Base-by-base conservation (phyloP, 2,797 vertebrate genomes). In the Sparus aurata region DNA sequence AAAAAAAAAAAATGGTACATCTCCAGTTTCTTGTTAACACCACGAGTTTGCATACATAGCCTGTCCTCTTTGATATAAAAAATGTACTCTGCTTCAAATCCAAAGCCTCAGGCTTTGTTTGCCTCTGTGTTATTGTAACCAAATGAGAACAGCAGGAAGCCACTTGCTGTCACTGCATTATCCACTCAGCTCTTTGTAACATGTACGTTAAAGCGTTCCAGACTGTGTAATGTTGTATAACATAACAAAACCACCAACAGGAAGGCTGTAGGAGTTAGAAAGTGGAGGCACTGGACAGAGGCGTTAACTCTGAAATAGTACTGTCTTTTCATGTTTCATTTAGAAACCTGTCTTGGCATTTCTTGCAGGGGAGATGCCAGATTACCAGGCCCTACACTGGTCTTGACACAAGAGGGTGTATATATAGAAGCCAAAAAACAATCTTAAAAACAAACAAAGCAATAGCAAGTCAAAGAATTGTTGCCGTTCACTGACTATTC, bases 251-350 rank as follows among this genome's bases (percentile, higher is more conserved):
- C 23, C 13, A 55, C 7, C 43, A 61, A 16, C 1, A 20, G 22
- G 54, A 70, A 45, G 52, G 15, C 5, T 80, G 43, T 58, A 58
- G 69, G 46, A 50, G 60, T 47, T 58, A 23, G 13, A 41, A 66
- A 12, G 45, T 74, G 43, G 68, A 47, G 38, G 65, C 17, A 46
- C n/a, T 18, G 25, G 15, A 20, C 50, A 27, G 23, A 74, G 49
- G 47, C 18, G 9, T 58, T 1, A 46, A 16, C 45, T 46, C 46
- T 27, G 49, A 55, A 61, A 59, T 27, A 43, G 13, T 61, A 12
- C 20, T 34, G 38, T 47, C n/a, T 22, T 20, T 60, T 18, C 20
- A 20, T 61, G 7, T 9, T 68, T 52, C 22, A 22, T 52, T 65
- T 38, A 38, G 20, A 38, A 52, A n/a, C 63, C 9, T 52, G 45